Base-by-base conservation (phyloP, 2,113 vertebrate genomes). In the Sebastes schlegelii region DNA sequence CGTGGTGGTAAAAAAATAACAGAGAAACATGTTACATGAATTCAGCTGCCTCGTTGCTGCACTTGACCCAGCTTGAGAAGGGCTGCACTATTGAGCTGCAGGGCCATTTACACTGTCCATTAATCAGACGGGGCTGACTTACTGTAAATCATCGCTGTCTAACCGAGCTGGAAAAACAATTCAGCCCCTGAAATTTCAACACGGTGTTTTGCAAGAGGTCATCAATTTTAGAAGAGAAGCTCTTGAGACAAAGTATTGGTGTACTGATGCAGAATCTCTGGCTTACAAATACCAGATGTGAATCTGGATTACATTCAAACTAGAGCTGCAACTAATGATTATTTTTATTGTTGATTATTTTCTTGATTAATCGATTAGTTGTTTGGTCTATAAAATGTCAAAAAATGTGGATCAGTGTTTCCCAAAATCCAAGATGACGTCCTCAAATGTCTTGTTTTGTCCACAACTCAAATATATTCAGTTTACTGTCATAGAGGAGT, bases 131-230 rank as follows among this genome's bases (percentile, higher is more conserved):
- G 40, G 19, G 42, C 12, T 34, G 58, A 61, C 70, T 57, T 16
- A 19, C 21, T 60, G 21, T 78, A 78, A 85, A 88, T 80, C 40
- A 71, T 48, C 1, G 9, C 52, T 63, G 79, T 82, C 77, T 42
- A 55, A 54, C 43, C 19, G 6, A 58, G 19, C 49, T 68, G 66
- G 52, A 23, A 74, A 84, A 88, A 75, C 17, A 82, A 34, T 4
- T 72, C 46, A 49, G 19, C 16, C 57, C 16, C 23, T 34, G 48
- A 88, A 66, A 85, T 48, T 84, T 46, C 61, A 78, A 76, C 58
- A 86, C 45, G 21, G 12, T 40, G 77, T 79, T 90, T 68, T 23
- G 46, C 48, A 77, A 78, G 66, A 83, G 74, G 63, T 42, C 61
- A 64, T 75, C 43, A 13, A 76, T 76, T 63, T 64, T 26, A 66